Conservation (phyloP, 2,888 invertebrate genomes). For the Xanthia icteritia region DNA sequence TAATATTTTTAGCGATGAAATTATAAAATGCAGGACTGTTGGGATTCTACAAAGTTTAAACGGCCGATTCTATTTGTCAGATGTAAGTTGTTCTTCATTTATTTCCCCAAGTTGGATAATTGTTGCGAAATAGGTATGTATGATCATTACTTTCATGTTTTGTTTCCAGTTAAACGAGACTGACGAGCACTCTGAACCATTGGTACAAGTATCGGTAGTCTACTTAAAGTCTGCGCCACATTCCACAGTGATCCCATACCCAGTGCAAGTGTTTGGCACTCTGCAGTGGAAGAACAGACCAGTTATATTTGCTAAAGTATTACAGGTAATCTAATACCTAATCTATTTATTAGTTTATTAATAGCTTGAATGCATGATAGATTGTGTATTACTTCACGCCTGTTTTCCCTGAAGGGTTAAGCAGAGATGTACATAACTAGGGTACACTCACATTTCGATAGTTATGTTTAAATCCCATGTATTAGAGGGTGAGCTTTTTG, state of each 20-base stretch:
- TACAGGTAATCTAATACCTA: constrained; percentile 77
- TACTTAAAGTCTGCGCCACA: constrained; percentile 73
- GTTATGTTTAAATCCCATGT: too few species aligned
- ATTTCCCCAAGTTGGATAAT: background rate
- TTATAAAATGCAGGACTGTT: constrained; percentile 78
- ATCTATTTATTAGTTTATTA: background rate
- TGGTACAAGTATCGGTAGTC: constrained; percentile 75
- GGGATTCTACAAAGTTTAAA: constrained; percentile 79
- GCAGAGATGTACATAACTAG: too few species aligned
- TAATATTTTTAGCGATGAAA: constrained; percentile 63
- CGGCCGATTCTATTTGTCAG: constrained; percentile 77
- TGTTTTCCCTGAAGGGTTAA: too few species aligned
- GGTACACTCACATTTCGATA: too few species aligned
- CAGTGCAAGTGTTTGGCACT: constrained; percentile 84
- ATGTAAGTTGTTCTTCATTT: constrained; percentile 72
- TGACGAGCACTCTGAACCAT: constrained; percentile 53
- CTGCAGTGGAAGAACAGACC: constrained; percentile 80
- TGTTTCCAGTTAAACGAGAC: constrained; percentile 72
- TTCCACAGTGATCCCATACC: constrained; percentile 76
- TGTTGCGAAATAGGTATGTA: background rate
- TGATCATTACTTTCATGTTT: background rate
- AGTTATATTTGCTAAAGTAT: constrained; percentile 78
- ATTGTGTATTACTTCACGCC: background rate
- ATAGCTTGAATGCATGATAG: background rate
- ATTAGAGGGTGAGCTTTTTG: too few species aligned